These are phyloP conservation scores for Falco rusticolus DNA, from an alignment of 2,797 vertebrate species.

Conservation along the genomic window DNA sequence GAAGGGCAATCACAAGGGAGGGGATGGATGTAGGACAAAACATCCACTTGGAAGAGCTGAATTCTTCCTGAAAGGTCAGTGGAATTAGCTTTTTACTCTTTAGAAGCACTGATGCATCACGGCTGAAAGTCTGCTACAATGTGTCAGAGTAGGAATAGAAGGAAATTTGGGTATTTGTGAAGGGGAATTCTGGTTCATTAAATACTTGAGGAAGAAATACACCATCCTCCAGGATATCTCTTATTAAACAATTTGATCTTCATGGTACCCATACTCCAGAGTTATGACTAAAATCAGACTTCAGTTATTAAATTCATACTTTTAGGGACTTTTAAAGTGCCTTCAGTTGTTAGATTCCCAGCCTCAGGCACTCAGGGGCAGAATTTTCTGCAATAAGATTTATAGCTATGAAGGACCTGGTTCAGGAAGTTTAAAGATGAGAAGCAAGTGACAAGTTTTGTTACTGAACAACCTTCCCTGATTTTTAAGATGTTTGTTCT, in stretches of 20 bases:
- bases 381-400: neutral
- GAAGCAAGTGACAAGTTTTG: neutral
- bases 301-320: conserved; percentile 8
- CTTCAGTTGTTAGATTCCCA: neutral
- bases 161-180: neutral
- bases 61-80: neutral
- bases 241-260: neutral
- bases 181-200: neutral
- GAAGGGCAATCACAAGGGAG: neutral
- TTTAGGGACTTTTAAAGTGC: neutral
- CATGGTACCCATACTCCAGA: neutral
- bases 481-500: neutral
- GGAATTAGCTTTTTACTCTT: neutral
- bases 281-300: neutral
- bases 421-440: neutral
- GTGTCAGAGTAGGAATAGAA: neutral
- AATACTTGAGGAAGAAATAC: neutral
- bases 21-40: neutral
- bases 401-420: neutral
- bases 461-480: neutral
- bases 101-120: neutral
- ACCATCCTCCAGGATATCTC: neutral
- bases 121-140: neutral
- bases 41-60: neutral
- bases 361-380: neutral